A percentile compares a stretch with the other conserved stretches of the same genome.
Conservation (phyloP, 2,113 vertebrate genomes). For the Paradoxurus hermaphroditus region DNA sequence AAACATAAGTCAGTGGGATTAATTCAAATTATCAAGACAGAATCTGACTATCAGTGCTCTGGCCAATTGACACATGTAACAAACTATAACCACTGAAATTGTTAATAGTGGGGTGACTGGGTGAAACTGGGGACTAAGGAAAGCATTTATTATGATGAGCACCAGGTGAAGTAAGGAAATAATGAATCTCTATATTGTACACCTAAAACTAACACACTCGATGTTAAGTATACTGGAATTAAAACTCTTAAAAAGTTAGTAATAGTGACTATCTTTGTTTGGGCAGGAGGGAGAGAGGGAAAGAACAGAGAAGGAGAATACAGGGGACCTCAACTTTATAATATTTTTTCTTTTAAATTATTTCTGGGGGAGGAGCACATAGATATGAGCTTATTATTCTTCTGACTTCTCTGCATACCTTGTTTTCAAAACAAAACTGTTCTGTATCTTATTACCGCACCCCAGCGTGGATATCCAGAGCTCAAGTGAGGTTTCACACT, state of each 20-base stretch:
- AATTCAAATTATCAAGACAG: neutral
- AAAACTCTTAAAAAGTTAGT: neutral
- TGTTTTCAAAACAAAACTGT: neutral
- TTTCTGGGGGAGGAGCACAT: neutral
- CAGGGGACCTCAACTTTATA: neutral
- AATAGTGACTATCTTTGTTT: neutral
- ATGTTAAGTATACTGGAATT: neutral
- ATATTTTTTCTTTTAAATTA: neutral
- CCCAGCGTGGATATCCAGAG: accelerated
- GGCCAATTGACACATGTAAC: neutral
- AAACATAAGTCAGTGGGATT: neutral
- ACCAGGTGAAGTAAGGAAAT: neutral
- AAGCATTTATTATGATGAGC: neutral
- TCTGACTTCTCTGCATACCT: neutral
- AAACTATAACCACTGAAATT: neutral
- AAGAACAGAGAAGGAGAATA: neutral
- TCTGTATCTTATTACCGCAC: neutral
- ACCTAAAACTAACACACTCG: neutral
- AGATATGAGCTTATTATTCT: neutral
- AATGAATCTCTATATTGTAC: neutral
- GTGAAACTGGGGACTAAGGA: neutral
- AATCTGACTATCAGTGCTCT: neutral
- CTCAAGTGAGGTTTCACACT: neutral
- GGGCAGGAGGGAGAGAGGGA: neutral
- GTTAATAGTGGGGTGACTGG: neutral